Conservation (phyloP, 1,140 invertebrate genomes). For the Zaprionus africanus region DNA sequence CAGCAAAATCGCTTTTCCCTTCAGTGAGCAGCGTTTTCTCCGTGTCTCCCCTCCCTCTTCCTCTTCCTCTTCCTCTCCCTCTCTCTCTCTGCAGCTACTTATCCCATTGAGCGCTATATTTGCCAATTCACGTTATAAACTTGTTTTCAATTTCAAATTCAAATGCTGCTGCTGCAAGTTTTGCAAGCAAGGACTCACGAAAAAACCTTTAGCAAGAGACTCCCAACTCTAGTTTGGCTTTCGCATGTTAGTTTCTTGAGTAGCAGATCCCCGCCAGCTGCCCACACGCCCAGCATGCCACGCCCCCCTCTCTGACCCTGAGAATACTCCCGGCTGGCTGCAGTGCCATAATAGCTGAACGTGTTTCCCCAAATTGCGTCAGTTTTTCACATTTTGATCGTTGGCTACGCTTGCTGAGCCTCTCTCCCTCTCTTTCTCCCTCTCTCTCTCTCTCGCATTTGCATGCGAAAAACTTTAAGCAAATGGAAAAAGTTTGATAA, state of each 20-base stretch:
- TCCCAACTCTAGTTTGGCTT: background rate
- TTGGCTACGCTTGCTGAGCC: constrained; percentile 28
- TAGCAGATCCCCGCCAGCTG: background rate
- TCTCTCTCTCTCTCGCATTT: constrained; percentile 30
- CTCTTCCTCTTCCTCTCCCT: too few relatives aligned
- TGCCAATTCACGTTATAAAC: constrained; percentile 70
- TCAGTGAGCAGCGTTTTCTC: background rate
- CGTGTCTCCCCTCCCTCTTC: too few relatives aligned
- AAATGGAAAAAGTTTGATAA: constrained; percentile 69
- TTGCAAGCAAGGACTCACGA: constrained; percentile 28
- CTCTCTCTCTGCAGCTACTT: background rate
- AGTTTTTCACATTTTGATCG: constrained; percentile 64
- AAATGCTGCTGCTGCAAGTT: constrained; percentile 54
- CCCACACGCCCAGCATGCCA: background rate
- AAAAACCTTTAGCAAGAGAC: background rate
- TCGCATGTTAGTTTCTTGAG: background rate
- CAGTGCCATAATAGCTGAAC: constrained; percentile 35
- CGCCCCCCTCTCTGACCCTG: background rate
- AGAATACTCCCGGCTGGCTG: background rate
- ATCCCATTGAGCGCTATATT: constrained; percentile 48
- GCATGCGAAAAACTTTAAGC: constrained; percentile 47
- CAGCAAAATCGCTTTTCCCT: constrained; percentile 26
- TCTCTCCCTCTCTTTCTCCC: background rate
- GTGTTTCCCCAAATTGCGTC: constrained; percentile 61
- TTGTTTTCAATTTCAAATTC: constrained; percentile 74